Evolutionary conservation across 1,140 invertebrate species (phyloP), one percentile per base, ranked within the genome.

Genomic region (Macrostomum lignano): DNA sequence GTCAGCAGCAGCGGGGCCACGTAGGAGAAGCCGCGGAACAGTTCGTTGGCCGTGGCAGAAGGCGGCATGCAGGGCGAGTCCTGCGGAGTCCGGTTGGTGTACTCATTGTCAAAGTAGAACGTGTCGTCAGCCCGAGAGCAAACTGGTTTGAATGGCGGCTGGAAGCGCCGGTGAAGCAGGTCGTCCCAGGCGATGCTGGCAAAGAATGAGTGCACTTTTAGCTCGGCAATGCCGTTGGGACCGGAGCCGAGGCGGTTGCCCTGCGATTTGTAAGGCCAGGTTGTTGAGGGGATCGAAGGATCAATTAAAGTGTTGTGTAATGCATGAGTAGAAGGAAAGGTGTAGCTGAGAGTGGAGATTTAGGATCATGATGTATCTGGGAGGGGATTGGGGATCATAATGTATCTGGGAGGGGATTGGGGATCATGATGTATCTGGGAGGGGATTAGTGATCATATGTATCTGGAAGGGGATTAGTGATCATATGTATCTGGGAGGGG

Each of bases 81-180:
- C 70, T 67, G 70, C 2, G 86, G 86, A 20, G 84, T 91, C 60
- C 81, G 78, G 41, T 74, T 78, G n/a, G 86, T 94, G 55, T 88
- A 96, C 64, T 94, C 84, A 37, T 73, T 73, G 61, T 98, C 88
- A 58, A 98, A 98, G 61, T 93, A 93, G 53, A 78, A 81, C 7
- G 82, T 78, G 60, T 93, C 81, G 48, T 96, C 84, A 3, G 76
- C 71, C 35, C 74, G 68, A 28, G 74, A 74, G 6, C 91, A 76
- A 10, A 78, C 77, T 13, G 88, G 86, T 46, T 88, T 79, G 48
- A 96, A 96, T 0, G 88, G 86, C 10, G 88, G 86, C 40, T 71
- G 66, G 19, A 84, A 71, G 57, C 74, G 63, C 53, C 81, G 75
- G 47, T 68, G 71, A 30, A 71, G 68, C 29, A 96, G 58, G 33